These are phyloP conservation scores for Gadus macrocephalus DNA, from an alignment of 2,113 vertebrate genomes.

Conservation along the genomic window DNA sequence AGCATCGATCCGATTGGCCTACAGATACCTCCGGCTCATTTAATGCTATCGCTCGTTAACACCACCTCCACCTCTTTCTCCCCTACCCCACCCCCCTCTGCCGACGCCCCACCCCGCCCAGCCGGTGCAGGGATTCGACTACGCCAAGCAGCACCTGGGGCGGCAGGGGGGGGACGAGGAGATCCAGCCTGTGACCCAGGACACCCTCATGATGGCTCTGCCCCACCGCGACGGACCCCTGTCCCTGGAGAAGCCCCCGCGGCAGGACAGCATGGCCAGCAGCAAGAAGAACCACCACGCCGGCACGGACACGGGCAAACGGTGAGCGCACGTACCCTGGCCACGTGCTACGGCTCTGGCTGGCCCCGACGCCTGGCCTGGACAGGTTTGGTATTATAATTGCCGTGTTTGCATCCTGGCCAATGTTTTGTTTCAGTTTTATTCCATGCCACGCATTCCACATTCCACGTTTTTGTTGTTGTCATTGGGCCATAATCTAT, in stretches of 20 bases:
- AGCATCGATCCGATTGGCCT: too few relatives aligned
- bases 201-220: constrained; percentile 86
- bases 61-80: not conserved
- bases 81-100: constrained; percentile 16
- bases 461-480: too few relatives aligned
- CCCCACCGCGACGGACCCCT: constrained; percentile 82
- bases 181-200: constrained; percentile 86
- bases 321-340: constrained; percentile 60
- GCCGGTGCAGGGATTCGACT: constrained; percentile 98
- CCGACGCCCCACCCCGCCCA: constrained; percentile 49
- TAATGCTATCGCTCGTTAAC: constrained; percentile 5
- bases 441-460: too few relatives aligned
- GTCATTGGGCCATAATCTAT: too few relatives aligned
- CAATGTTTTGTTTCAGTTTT: too few relatives aligned
- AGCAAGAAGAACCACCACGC: constrained; percentile 78
- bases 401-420: too few relatives aligned
- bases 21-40: too few relatives aligned
- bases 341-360: too few relatives aligned
- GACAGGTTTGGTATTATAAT: too few relatives aligned
- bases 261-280: constrained; percentile 80
- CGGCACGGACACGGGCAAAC: constrained; percentile 85
- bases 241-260: constrained; percentile 83
- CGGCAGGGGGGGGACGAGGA: constrained; percentile 94
- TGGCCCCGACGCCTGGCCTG: too few relatives aligned
- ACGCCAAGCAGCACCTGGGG: constrained; percentile 96